A percentile compares a stretch with the other conserved stretches of the same genome.
Conservation (phyloP, 2,888 invertebrate genomes). For the Ophion ellenae region DNA sequence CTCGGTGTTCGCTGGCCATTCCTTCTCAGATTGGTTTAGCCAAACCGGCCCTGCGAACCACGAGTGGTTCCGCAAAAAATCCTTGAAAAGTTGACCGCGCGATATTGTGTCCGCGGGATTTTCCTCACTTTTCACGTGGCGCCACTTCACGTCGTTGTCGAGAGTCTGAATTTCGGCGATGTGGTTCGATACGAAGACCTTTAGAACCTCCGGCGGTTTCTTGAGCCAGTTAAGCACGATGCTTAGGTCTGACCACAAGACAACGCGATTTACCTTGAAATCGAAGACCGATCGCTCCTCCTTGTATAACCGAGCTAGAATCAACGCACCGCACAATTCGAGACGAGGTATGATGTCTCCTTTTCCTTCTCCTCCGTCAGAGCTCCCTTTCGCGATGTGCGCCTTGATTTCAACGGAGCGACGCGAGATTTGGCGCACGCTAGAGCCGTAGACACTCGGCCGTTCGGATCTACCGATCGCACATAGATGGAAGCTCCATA, state of each 20-base stretch:
- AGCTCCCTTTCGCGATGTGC: constrained; percentile 19
- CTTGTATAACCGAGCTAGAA: constrained; percentile 57
- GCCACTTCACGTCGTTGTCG: constrained; percentile 13
- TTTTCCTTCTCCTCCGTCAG: constrained; percentile 23
- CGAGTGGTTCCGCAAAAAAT: not conserved
- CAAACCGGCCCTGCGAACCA: constrained; percentile 64
- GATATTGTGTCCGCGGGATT: constrained; percentile 65
- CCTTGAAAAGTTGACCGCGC: too few relatives aligned
- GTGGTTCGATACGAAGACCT: constrained; percentile 51
- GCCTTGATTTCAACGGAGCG: constrained; percentile 69
- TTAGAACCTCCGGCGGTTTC: constrained; percentile 41
- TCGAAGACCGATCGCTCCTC: constrained; percentile 30
- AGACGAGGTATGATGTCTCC: constrained; percentile 67
- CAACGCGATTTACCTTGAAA: constrained; percentile 15
- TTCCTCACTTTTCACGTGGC: constrained; percentile 15
- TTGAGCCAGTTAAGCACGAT: constrained; percentile 57
- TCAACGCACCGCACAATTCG: constrained; percentile 71
- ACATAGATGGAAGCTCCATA: constrained; percentile 69
- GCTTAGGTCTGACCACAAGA: constrained; percentile 60
- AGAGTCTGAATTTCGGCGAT: constrained; percentile 63
- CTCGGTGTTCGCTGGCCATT: constrained; percentile 46
- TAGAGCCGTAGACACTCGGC: constrained; percentile 47
- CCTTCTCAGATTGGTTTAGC: constrained; percentile 35
- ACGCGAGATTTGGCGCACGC: constrained; percentile 73
- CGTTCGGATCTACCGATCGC: constrained; percentile 43